phyloP scores from a whole-genome alignment of 1,140 invertebrate genomes.

The Pseudomyrmex sp. region DNA sequence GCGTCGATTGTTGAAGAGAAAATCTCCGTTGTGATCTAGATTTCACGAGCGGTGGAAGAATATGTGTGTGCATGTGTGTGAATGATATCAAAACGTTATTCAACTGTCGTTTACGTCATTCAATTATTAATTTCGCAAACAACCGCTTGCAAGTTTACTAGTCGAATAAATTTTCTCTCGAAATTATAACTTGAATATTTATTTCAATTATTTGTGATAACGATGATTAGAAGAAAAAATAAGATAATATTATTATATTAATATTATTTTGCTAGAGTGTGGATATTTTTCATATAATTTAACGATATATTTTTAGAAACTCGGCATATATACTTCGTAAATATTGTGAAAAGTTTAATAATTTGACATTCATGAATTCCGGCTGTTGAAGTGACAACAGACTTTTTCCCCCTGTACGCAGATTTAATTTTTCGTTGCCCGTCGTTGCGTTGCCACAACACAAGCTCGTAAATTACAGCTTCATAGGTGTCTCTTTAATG shows the following conservation, averaged over 20 bases:
- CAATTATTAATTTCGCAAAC: not conserved
- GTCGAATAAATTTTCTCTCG: not conserved
- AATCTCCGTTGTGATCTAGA: constrained; percentile 84
- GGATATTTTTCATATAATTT: not conserved
- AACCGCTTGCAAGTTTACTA: not conserved
- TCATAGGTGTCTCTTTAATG: constrained; percentile 59
- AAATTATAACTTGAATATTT: not conserved
- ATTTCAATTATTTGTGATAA: not conserved
- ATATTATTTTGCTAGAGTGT: not conserved
- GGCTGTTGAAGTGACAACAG: not conserved
- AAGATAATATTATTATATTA: not conserved
- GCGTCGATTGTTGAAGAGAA: constrained; percentile 85
- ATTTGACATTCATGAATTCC: not conserved
- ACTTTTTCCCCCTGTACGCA: not conserved
- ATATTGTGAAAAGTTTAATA: constrained; percentile 1
- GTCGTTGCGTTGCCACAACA: constrained; percentile 51
- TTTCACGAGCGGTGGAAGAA: constrained; percentile 74
- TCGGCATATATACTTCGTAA: not conserved
- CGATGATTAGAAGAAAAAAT: not conserved
- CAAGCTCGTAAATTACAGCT: constrained; percentile 46
- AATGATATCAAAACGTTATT: constrained; percentile 20
- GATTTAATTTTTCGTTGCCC: constrained; percentile 40
- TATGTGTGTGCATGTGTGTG: constrained; percentile 49
- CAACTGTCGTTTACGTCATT: not conserved
- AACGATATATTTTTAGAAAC: not conserved